Base-by-base conservation (phyloP, 2,797 vertebrate species). In the Pangasius mekongensis region DNA sequence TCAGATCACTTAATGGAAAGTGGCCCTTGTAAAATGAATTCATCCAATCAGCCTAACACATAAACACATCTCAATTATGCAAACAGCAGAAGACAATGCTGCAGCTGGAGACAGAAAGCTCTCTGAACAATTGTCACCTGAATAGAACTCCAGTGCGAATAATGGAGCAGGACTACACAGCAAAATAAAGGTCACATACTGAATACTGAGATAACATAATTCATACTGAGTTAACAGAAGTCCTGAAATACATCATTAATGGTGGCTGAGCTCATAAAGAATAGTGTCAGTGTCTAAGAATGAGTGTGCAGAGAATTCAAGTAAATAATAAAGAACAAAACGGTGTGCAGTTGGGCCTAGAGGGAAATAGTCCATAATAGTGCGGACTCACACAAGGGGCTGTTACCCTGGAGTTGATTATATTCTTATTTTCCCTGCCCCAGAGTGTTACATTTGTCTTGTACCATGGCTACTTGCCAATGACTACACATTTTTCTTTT, bases 1-100 rank as follows among this genome's bases (percentile, higher is more conserved):
- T 91, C 77, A 91, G 88, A 92, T 91, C 87, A 89, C 87, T 89
- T 87, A 69, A 86, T 85, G 66, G 76, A 86, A 87, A 89, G 87
- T 91, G 86, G 87, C 60, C 87, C 89, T 89, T 89, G 52, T 84
- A 84, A 90, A 88, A 91, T 90, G 64, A 89, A 89, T 90, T 87
- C 87, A 89, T 67, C 84, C 87, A 90, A 91, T 89, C 88, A 89
- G 88, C 43, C 30, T 33, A 78, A 62, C 78, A 82, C 52, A 87
- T 64, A 85, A 88, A 90, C 85, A 87, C 80, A 76, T 83, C 85
- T 88, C 84, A 88, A 58, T 89, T 88, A 87, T 88, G 89, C 88
- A 90, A 90, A 91, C 81, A 88, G 76, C 73, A 58, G 85, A 84
- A 88, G 83, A 89, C 88, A 86, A 90, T 90, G 62, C 43, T 87